phyloP scores from a whole-genome alignment of 2,888 invertebrate species.

The Limnephilus marmoratus region DNA sequence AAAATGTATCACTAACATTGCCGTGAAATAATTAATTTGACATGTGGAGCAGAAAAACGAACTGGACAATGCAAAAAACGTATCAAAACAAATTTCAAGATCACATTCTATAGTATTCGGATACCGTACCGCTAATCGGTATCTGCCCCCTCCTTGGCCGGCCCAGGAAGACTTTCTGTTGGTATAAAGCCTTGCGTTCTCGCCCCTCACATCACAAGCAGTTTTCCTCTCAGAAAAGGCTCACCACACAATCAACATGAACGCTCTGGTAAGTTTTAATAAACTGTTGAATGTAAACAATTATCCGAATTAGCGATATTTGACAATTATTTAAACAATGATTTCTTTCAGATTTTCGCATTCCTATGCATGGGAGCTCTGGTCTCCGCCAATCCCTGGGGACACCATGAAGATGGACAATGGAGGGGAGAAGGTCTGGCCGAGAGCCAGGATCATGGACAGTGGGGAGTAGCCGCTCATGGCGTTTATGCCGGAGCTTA shows the following conservation, averaged over 20 bases:
- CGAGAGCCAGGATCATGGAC: slow-evolving; percentile 52
- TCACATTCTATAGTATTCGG: neutral
- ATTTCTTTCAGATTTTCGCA: slow-evolving; percentile 40
- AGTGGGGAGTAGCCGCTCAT: slow-evolving; percentile 7
- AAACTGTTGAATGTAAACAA: too few species aligned
- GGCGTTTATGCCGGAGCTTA: slow-evolving; percentile 5
- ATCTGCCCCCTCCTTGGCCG: neutral
- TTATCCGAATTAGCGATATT: too few species aligned
- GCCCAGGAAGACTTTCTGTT: neutral
- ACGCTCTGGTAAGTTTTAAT: neutral
- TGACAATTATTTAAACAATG: too few species aligned
- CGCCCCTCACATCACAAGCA: too few species aligned
- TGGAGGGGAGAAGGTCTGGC: slow-evolving; percentile 53
- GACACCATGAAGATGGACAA: slow-evolving; percentile 27
- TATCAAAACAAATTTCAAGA: neutral
- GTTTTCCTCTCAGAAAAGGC: too few species aligned
- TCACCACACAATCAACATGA: too few species aligned
- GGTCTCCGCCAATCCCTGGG: slow-evolving; percentile 67
- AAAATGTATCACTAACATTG: neutral
- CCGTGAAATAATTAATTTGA: neutral
- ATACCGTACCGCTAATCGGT: neutral
- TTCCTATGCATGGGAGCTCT: slow-evolving; percentile 63
- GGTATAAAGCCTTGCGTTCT: neutral
- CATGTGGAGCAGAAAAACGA: neutral
- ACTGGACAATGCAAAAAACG: neutral